These are phyloP conservation scores for Rhimphoctona megacephalus DNA, from an alignment of 2,888 invertebrate genomes.

Conservation along the genomic window DNA sequence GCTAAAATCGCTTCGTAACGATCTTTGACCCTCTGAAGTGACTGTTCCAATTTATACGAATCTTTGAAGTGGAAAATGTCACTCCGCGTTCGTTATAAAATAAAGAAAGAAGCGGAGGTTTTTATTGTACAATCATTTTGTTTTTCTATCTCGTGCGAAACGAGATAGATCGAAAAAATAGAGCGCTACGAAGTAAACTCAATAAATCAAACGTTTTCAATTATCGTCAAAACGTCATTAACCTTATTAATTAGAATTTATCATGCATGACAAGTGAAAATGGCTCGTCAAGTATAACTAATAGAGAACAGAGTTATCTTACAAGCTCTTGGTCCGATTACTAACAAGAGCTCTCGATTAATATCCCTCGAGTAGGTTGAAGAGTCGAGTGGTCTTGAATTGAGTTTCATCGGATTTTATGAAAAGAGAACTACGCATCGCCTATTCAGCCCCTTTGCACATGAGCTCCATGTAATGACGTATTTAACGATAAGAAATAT, in stretches of 20 bases:
- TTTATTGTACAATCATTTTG: slow-evolving; percentile 26
- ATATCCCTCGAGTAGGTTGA: slow-evolving; percentile 41
- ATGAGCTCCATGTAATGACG: background rate
- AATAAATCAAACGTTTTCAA: slow-evolving; percentile 35
- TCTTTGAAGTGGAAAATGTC: slow-evolving; percentile 26
- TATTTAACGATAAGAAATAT: background rate
- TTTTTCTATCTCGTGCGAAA: slow-evolving; percentile 1
- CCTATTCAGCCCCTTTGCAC: background rate
- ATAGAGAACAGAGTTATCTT: slow-evolving; percentile 36
- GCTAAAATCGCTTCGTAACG: slow-evolving; percentile 20
- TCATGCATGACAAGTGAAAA: slow-evolving; percentile 41
- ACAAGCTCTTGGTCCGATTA: slow-evolving; percentile 38
- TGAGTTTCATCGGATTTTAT: slow-evolving; percentile 45
- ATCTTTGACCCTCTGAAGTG: slow-evolving; percentile 43
- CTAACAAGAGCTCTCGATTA: slow-evolving; percentile 47
- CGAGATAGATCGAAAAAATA: slow-evolving; percentile 5
- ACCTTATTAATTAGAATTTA: slow-evolving; percentile 58
- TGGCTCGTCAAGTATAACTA: slow-evolving; percentile 34
- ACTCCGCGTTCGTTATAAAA: background rate
- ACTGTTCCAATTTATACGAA: slow-evolving; percentile 40
- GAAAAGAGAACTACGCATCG: slow-evolving; percentile 9
- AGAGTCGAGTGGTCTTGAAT: slow-evolving; percentile 42
- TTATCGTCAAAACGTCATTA: slow-evolving; percentile 25
- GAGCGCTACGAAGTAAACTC: background rate
- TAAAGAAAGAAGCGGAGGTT: background rate